Conservation (phyloP, 2,113 vertebrate species). For the Furnarius figulus region DNA sequence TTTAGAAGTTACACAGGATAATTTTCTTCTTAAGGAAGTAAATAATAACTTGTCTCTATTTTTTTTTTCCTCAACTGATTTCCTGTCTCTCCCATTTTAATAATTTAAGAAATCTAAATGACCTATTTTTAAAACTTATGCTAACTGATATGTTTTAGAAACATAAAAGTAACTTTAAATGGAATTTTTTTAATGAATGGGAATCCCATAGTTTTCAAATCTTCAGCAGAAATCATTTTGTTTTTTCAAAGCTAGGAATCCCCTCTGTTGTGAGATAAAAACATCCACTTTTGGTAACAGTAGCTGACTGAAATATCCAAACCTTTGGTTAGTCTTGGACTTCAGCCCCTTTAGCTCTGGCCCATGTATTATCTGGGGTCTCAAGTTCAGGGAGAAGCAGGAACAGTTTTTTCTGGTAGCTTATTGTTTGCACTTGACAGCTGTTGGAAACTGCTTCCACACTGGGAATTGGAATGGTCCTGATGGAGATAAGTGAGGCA, state of each 20-base stretch:
- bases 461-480: slow-evolving; percentile 7
- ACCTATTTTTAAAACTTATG: neutral
- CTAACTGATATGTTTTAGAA: neutral
- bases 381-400: neutral
- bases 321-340: neutral
- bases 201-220: neutral
- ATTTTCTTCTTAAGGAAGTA: neutral
- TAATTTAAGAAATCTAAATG: neutral
- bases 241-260: neutral
- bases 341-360: neutral
- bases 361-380: neutral
- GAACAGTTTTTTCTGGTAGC: neutral
- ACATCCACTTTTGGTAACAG: neutral
- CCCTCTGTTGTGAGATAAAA: neutral
- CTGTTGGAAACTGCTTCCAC: slow-evolving; percentile 25
- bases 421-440: slow-evolving; percentile 12
- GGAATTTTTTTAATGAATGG: neutral
- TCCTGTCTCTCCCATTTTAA: neutral
- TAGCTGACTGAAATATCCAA: neutral
- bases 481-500: neutral
- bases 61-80: neutral
- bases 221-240: neutral
- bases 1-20: neutral
- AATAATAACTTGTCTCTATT: neutral
- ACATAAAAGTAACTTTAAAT: neutral